These are phyloP conservation scores for Hirundichthys speculiger DNA, from an alignment of 2,113 vertebrate species.

Conservation along the genomic window DNA sequence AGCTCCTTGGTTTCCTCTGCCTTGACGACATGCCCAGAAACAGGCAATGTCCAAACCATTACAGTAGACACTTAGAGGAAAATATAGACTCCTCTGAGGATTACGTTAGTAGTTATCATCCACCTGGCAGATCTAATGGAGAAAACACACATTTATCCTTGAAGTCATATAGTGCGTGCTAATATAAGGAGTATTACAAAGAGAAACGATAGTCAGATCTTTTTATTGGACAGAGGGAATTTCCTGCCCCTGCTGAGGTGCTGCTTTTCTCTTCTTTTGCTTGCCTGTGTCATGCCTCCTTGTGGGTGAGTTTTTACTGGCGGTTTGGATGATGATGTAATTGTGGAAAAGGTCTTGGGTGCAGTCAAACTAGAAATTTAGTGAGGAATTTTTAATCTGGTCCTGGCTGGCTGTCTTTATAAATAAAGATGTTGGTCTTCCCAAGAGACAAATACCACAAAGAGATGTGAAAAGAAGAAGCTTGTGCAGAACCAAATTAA, in stretches of 20 bases:
- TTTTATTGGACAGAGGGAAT: constrained; percentile 42
- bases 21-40: constrained; percentile 9
- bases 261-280: constrained; percentile 34
- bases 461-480: constrained; percentile 15
- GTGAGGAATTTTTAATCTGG: constrained; percentile 74
- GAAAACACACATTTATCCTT: constrained; percentile 26
- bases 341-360: constrained; percentile 64
- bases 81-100: constrained; percentile 7
- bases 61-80: constrained; percentile 16
- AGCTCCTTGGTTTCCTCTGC: constrained; percentile 1
- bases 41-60: constrained; percentile 20
- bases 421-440: constrained; percentile 63
- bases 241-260: constrained; percentile 32
- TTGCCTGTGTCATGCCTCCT: constrained; percentile 47
- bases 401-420: constrained; percentile 58
- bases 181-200: neutral
- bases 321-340: constrained; percentile 70
- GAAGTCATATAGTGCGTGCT: neutral
- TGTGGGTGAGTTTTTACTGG: constrained; percentile 59
- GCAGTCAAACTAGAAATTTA: constrained; percentile 70
- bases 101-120: constrained; percentile 19
- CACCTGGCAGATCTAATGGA: constrained; percentile 31
- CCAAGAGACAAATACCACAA: constrained; percentile 25
- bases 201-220: constrained; percentile 9
- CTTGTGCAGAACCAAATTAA: constrained; percentile 5